These are phyloP conservation scores for Bruchidius siliquastri DNA, from an alignment of 2,888 invertebrate species.

Conservation along the genomic window DNA sequence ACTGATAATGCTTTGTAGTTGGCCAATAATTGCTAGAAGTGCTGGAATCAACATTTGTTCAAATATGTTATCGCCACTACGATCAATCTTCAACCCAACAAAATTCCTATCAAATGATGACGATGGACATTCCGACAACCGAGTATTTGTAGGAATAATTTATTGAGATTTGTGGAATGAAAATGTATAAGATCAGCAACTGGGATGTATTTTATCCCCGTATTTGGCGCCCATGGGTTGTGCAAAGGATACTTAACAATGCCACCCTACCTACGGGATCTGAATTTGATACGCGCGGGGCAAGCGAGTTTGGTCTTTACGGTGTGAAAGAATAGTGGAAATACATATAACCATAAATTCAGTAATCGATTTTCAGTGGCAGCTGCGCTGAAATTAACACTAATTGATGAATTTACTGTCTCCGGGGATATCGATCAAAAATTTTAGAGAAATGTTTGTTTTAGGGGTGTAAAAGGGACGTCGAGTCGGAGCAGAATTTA, in stretches of 20 bases:
- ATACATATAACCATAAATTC: not conserved
- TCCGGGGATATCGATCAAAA: slow-evolving; percentile 13
- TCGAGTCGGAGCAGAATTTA: not conserved
- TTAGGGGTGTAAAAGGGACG: not conserved
- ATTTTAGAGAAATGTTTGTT: slow-evolving; percentile 3
- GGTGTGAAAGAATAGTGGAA: slow-evolving; percentile 12
- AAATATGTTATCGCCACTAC: too few species aligned
- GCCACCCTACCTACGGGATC: slow-evolving; percentile 23
- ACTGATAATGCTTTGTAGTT: too few species aligned
- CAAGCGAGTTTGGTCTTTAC: slow-evolving; percentile 25
- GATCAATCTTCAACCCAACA: too few species aligned
- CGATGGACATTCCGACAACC: too few species aligned
- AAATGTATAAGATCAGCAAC: too few species aligned
- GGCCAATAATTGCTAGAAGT: too few species aligned
- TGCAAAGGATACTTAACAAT: slow-evolving; percentile 25
- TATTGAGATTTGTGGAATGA: too few species aligned
- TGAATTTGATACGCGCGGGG: slow-evolving; percentile 15
- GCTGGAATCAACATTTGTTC: too few species aligned
- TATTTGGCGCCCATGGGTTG: not conserved
- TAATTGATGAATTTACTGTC: slow-evolving; percentile 25
- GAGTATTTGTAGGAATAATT: too few species aligned
- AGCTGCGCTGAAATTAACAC: slow-evolving; percentile 20
- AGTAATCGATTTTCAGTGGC: slow-evolving; percentile 12
- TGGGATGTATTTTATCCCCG: slow-evolving; percentile 9
- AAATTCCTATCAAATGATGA: too few species aligned